These are phyloP conservation scores for Melinopterus prodromus DNA, from an alignment of 2,888 invertebrate genomes.

Conservation along the genomic window DNA sequence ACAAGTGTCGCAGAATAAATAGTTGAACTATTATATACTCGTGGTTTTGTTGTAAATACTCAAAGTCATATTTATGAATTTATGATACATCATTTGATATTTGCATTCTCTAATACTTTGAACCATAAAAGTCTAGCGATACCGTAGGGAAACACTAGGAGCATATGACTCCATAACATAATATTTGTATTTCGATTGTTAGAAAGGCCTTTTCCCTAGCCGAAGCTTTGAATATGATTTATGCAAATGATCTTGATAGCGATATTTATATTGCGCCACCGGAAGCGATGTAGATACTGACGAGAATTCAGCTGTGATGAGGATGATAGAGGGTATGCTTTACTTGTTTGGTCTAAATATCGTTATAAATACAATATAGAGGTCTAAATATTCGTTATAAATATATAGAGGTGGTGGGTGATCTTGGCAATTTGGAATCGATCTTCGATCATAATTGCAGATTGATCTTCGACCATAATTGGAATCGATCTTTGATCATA, in stretches of 20 bases:
- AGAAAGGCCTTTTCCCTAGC: not conserved
- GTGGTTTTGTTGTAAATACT: not conserved
- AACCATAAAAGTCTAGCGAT: not conserved
- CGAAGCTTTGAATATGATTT: not conserved
- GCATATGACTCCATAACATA: not conserved
- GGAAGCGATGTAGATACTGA: not conserved
- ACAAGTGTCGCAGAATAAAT: not conserved
- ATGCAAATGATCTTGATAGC: not conserved
- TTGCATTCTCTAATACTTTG: not conserved
- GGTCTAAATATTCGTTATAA: too few relatives aligned
- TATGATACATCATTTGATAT: not conserved
- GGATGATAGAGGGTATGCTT: not conserved
- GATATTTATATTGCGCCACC: not conserved
- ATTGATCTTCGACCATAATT: too few relatives aligned
- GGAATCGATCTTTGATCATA: too few relatives aligned
- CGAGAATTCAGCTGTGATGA: not conserved
- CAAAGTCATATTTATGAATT: not conserved
- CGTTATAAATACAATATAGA: too few relatives aligned
- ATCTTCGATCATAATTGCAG: too few relatives aligned
- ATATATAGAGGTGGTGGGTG: too few relatives aligned
- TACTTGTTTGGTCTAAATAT: not conserved
- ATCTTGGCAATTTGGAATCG: too few relatives aligned
- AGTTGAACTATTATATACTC: too few relatives aligned
- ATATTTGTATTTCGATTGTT: not conserved
- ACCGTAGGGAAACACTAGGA: not conserved